Evolutionary conservation across 2,888 invertebrate species (phyloP).

Genomic region (Ctena decussata): DNA sequence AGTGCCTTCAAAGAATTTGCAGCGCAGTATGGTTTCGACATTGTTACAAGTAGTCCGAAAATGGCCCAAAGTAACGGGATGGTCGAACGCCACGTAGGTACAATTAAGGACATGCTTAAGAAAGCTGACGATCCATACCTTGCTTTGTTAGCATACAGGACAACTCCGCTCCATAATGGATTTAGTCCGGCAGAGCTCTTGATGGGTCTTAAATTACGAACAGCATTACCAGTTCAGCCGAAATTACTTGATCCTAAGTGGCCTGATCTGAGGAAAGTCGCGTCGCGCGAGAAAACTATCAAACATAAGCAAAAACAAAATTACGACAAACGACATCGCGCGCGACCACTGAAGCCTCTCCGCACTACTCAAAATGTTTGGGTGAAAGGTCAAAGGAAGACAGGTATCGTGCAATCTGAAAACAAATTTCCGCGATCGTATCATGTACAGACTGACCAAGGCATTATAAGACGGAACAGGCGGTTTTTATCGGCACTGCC

Average conservation of each 20-base stretch:
- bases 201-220: slow-evolving; percentile 74
- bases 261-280: slow-evolving; percentile 21
- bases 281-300: neutral
- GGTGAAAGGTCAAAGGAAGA: slow-evolving; percentile 25
- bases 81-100: too few relatives aligned
- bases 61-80: too few relatives aligned
- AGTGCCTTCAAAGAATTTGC: too few relatives aligned
- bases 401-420: slow-evolving; percentile 11
- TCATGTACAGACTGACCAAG: slow-evolving; percentile 11
- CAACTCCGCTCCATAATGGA: too few relatives aligned
- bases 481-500: neutral
- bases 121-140: too few relatives aligned
- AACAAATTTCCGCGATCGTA: slow-evolving; percentile 19
- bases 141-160: too few relatives aligned
- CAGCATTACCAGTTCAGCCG: slow-evolving; percentile 58
- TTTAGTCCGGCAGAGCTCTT: too few relatives aligned
- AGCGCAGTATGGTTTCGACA: too few relatives aligned
- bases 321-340: slow-evolving; percentile 13
- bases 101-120: too few relatives aligned
- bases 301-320: neutral
- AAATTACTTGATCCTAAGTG: slow-evolving; percentile 24
- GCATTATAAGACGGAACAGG: slow-evolving; percentile 24
- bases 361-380: neutral
- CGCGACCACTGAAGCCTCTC: neutral
- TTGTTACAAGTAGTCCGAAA: too few relatives aligned